These are phyloP conservation scores for Lepus europaeus DNA, from an alignment of 2,113 vertebrate species.

Conservation along the genomic window DNA sequence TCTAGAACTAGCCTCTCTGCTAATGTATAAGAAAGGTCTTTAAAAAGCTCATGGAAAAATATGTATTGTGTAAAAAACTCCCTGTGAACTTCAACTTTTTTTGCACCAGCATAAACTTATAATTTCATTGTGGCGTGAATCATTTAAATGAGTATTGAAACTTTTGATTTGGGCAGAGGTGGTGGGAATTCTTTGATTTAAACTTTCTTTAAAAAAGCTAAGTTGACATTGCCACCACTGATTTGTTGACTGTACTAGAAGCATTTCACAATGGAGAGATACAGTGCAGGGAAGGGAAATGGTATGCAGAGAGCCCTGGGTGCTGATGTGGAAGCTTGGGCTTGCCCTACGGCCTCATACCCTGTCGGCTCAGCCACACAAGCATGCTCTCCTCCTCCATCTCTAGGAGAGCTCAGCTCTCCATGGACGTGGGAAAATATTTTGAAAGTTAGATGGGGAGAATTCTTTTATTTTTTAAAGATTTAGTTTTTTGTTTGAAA, in stretches of 20 bases:
- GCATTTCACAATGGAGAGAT: neutral
- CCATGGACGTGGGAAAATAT: neutral
- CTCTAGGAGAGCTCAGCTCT: neutral
- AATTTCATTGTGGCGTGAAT: too few species aligned
- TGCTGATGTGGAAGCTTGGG: neutral
- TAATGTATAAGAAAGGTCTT: neutral
- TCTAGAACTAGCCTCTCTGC: neutral
- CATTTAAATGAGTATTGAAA: too few species aligned
- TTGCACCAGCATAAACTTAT: too few species aligned
- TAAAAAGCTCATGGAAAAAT: too few species aligned
- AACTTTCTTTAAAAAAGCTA: constrained; percentile 1
- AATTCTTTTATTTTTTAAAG: neutral
- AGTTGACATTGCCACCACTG: neutral
- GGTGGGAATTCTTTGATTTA: neutral
- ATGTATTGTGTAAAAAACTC: too few species aligned
- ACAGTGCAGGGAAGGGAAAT: neutral
- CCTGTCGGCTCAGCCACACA: neutral
- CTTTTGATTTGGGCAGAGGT: neutral
- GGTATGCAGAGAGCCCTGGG: neutral
- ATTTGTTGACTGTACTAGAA: constrained; percentile 1
- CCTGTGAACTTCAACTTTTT: too few species aligned
- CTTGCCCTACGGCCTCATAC: neutral
- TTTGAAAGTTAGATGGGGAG: constrained; percentile 1
- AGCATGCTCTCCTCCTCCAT: neutral
- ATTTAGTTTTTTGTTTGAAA: too few species aligned